Conservation (phyloP, 2,113 vertebrate genomes). For the Calyptommatus sinebrachiatus region DNA sequence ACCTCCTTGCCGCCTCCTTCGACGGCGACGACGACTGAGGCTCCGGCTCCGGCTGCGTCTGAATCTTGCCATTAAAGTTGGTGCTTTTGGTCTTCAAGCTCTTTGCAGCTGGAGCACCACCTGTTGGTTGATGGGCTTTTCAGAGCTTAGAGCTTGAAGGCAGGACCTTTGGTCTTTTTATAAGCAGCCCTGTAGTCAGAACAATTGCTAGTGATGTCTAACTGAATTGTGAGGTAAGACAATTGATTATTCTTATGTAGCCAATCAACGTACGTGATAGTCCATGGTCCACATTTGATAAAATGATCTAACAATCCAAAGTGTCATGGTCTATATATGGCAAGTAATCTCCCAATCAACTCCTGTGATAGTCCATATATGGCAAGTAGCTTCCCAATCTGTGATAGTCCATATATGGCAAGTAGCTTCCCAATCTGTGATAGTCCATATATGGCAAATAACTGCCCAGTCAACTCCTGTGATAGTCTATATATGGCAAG, state of each 20-base stretch:
- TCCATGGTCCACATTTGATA: background rate
- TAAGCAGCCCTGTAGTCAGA: background rate
- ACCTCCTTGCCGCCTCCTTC: conserved; percentile 6
- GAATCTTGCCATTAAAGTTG: conserved; percentile 29
- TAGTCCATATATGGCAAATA: too few species aligned
- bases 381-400: too few species aligned
- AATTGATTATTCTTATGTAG: background rate
- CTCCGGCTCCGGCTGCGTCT: conserved; percentile 26
- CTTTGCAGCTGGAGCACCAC: conserved; percentile 30
- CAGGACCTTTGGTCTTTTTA: background rate
- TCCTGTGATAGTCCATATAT: too few species aligned
- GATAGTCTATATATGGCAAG: too few species aligned
- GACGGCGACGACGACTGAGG: conserved; percentile 20
- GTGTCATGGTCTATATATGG: too few species aligned
- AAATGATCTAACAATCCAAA: background rate
- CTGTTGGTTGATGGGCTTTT: conserved; percentile 15
- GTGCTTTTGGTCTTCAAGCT: conserved; percentile 15
- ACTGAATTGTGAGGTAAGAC: conserved; percentile 10
- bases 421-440: too few species aligned
- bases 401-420: too few species aligned
- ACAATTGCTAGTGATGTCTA: background rate
- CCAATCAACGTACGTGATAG: too few species aligned
- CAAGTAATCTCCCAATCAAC: too few species aligned
- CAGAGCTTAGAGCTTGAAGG: conserved; percentile 7
- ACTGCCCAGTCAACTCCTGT: too few species aligned